Conservation (phyloP, 2,113 vertebrate genomes). For the Cettia cetti region DNA sequence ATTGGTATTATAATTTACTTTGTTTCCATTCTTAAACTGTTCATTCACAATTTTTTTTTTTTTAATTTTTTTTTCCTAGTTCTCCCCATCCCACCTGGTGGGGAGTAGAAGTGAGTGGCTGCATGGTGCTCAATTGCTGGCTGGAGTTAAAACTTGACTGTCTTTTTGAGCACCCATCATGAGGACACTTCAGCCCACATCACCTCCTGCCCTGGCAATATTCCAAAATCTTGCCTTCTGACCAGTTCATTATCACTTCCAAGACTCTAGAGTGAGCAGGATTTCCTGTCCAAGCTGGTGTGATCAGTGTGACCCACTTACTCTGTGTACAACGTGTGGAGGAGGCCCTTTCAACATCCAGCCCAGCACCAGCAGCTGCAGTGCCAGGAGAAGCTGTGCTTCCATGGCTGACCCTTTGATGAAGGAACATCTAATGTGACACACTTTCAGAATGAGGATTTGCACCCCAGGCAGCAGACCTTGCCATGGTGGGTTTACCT, state of each 20-base stretch:
- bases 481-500: not conserved
- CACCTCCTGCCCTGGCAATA: not conserved
- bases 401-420: fast-evolving
- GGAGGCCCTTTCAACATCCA: not conserved
- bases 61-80: not conserved
- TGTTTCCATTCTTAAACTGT: not conserved
- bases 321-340: not conserved
- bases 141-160: not conserved
- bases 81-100: not conserved
- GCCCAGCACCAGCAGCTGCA: no score
- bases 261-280: not conserved
- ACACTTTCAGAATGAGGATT: not conserved
- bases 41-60: not conserved
- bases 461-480: not conserved
- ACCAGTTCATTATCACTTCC: no score
- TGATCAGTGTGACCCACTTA: no score
- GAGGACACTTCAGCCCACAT: fast-evolving
- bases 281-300: not conserved
- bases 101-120: not conserved
- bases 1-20: not conserved
- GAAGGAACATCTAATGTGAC: no score
- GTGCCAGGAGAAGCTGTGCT: not conserved
- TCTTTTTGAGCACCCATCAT: fast-evolving
- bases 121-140: not conserved
- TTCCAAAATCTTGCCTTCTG: not conserved